A percentile compares a stretch with the other conserved stretches of the same genome.
phyloP scores from a whole-genome alignment of 2,113 vertebrate genomes.

The Cacatua alba region DNA sequence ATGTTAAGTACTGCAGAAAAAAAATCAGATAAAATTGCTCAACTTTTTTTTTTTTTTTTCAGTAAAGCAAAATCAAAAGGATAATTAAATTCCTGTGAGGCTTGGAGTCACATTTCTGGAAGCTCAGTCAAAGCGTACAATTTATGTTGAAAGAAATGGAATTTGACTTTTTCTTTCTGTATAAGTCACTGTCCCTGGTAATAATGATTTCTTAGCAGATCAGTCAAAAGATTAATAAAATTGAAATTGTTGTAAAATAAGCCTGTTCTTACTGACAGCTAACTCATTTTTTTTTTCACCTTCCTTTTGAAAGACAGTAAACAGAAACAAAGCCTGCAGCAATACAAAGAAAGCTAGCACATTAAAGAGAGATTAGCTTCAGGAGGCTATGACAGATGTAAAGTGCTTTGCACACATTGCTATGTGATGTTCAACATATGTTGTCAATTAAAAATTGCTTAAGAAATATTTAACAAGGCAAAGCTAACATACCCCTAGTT shows the following conservation, averaged over 20 bases:
- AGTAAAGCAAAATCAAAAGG: background rate
- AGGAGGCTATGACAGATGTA: slow-evolving; percentile 69
- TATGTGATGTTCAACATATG: slow-evolving; percentile 74
- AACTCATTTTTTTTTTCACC: background rate
- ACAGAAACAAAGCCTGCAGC: slow-evolving; percentile 65
- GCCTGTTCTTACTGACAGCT: slow-evolving; percentile 35
- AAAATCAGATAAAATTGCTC: background rate
- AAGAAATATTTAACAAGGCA: slow-evolving; percentile 75
- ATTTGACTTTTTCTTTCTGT: slow-evolving; percentile 10
- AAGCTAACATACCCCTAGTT: slow-evolving; percentile 46
- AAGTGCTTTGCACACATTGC: slow-evolving; percentile 62
- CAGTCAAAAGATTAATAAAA: slow-evolving; percentile 50
- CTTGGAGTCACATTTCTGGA: background rate
- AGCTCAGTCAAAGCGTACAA: background rate
- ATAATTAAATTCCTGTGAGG: background rate
- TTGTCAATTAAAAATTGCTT: slow-evolving; percentile 78
- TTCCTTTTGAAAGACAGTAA: slow-evolving; percentile 47
- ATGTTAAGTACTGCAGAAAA: background rate
- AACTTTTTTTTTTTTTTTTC: background rate
- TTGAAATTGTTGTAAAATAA: slow-evolving; percentile 38
- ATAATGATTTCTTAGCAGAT: slow-evolving; percentile 34
- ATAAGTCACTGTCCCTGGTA: background rate
- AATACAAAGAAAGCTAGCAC: slow-evolving; percentile 48
- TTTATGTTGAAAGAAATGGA: slow-evolving; percentile 24
- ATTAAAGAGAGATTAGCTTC: slow-evolving; percentile 68